phyloP scores from a whole-genome alignment of 2,888 invertebrate species.

The Trachelus tabidus region DNA sequence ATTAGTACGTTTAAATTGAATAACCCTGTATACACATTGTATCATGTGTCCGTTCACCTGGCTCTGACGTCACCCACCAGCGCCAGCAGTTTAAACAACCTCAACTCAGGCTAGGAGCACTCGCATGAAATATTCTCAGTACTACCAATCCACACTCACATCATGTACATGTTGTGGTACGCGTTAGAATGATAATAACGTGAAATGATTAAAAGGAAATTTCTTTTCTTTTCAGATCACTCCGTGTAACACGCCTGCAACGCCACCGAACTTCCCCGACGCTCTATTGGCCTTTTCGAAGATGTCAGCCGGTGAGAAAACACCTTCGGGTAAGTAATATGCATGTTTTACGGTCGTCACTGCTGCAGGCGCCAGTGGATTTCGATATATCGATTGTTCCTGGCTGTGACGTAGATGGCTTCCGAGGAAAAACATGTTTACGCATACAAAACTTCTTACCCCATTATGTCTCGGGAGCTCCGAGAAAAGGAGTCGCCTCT shows the following conservation, averaged over 20 bases:
- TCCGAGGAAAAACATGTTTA: not conserved
- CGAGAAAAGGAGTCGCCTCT: too few relatives aligned
- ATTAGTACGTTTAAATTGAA: too few relatives aligned
- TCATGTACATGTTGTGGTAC: too few relatives aligned
- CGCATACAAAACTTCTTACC: not conserved
- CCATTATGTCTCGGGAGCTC: too few relatives aligned
- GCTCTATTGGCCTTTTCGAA: slow-evolving; percentile 89
- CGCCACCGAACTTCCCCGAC: slow-evolving; percentile 94
- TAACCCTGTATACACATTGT: slow-evolving; percentile 1
- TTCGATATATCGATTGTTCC: too few relatives aligned
- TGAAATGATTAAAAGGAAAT: too few relatives aligned
- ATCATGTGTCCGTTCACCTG: slow-evolving; percentile 31
- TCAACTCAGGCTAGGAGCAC: slow-evolving; percentile 14
- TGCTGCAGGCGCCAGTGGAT: too few relatives aligned
- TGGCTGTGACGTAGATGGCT: not conserved
- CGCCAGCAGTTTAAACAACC: slow-evolving; percentile 38
- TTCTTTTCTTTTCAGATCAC: slow-evolving; percentile 74
- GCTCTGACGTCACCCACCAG: slow-evolving; percentile 32
- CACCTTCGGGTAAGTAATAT: slow-evolving; percentile 61
- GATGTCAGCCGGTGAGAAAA: slow-evolving; percentile 78
- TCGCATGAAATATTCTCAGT: too few relatives aligned
- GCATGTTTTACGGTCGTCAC: too few relatives aligned
- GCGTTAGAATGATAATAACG: too few relatives aligned
- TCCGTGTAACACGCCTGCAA: slow-evolving; percentile 94
- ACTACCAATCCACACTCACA: too few relatives aligned